A percentile compares a stretch with the other conserved stretches of the same genome.
These are phyloP conservation scores for Agrotis ipsilon DNA, from an alignment of 2,888 invertebrate species.

Conservation along the genomic window DNA sequence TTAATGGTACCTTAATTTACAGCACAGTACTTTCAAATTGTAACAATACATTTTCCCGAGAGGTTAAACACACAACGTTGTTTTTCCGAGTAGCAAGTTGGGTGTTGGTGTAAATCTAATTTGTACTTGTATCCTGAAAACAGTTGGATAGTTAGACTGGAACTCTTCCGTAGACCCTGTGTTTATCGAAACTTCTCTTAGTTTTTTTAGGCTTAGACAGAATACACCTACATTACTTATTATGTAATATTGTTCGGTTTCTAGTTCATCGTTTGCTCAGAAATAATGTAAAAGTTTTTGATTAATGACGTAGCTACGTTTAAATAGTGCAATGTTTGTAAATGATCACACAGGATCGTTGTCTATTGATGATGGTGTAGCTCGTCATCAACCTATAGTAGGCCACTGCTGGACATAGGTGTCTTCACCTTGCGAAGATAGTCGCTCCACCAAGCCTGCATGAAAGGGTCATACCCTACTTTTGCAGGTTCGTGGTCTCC, in stretches of 20 bases:
- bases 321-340: too few relatives aligned
- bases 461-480: too few relatives aligned
- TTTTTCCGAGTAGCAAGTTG: slow-evolving; percentile 50
- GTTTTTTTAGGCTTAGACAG: slow-evolving; percentile 47
- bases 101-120: slow-evolving; percentile 53
- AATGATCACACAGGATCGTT: too few relatives aligned
- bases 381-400: too few relatives aligned
- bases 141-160: slow-evolving; percentile 36
- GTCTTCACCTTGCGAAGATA: too few relatives aligned
- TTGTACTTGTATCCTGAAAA: slow-evolving; percentile 32
- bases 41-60: slow-evolving; percentile 31
- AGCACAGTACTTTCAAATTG: slow-evolving; percentile 15
- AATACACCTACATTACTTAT: too few relatives aligned
- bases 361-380: too few relatives aligned
- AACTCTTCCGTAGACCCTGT: slow-evolving; percentile 26
- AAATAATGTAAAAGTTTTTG: neutral
- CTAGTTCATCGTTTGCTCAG: neutral
- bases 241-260: slow-evolving; percentile 23
- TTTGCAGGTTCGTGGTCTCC: too few relatives aligned
- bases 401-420: too few relatives aligned
- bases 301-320: neutral
- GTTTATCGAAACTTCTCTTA: slow-evolving; percentile 38
- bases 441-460: too few relatives aligned
- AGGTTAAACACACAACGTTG: slow-evolving; percentile 36
- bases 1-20: neutral